Evolutionary conservation across 92 coral and sea anemone genomes (phyloP).

Genomic region (Anthopleura xanthogrammica): DNA sequence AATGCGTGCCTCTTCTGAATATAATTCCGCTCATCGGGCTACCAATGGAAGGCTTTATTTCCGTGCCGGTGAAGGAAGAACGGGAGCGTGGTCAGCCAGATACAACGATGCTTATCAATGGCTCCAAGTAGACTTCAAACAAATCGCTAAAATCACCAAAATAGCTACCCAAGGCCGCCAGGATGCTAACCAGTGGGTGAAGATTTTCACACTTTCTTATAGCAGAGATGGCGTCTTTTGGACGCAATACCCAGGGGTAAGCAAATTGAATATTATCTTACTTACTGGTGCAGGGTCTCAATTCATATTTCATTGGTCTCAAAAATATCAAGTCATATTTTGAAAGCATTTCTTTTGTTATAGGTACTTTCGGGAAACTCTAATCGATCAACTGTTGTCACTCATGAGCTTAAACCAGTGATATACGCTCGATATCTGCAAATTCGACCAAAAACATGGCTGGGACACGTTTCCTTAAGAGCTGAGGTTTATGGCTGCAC

Average conservation of each 20-base stretch:
- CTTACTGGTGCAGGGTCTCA: no score
- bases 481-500: constrained; percentile 61
- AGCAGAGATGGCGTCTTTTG: constrained; percentile 28
- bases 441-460: constrained; percentile 39
- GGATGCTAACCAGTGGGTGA: constrained; percentile 13
- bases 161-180: constrained; percentile 24
- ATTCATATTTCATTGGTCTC: no score
- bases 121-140: constrained; percentile 21
- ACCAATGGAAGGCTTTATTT: constrained; percentile 13
- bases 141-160: constrained; percentile 9
- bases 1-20: constrained; percentile 5
- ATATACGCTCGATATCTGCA: constrained; percentile 47
- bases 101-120: background rate
- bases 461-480: constrained; percentile 36
- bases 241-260: constrained; percentile 3
- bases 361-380: constrained; percentile 42
- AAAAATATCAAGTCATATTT: background rate
- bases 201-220: background rate
- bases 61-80: background rate
- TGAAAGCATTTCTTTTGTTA: background rate
- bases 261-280: background rate
- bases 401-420: constrained; percentile 32
- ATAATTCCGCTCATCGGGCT: background rate
- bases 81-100: constrained; percentile 7
- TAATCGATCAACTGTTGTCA: constrained; percentile 30